A percentile compares a stretch with the other conserved stretches of the same genome.
Evolutionary conservation across 2,113 vertebrate species (phyloP).

Genomic region (Ailuropoda melanoleuca): DNA sequence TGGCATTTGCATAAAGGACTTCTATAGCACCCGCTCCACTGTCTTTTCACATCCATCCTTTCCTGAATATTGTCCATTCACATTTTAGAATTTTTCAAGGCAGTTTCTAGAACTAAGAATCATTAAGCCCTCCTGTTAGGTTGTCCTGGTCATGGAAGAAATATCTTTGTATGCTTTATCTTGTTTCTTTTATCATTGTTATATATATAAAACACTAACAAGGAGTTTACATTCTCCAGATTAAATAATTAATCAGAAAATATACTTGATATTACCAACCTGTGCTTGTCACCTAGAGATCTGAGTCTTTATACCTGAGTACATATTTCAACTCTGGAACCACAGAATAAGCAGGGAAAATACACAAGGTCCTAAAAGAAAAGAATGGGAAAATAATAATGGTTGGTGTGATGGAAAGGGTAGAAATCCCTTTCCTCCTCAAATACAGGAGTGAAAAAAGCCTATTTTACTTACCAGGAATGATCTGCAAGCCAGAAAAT

Average conservation of each 20-base stretch:
- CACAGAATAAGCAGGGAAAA: not conserved
- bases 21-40: not conserved
- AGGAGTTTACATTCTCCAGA: not conserved
- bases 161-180: not conserved
- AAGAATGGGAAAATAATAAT: not conserved
- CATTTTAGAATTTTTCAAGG: not conserved
- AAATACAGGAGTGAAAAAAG: not conserved
- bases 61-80: not conserved
- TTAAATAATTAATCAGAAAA: not conserved
- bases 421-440: not conserved
- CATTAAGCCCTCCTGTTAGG: not conserved
- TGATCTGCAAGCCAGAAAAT: not conserved
- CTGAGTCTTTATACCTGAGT: not conserved
- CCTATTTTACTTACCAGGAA: not conserved
- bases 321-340: not conserved
- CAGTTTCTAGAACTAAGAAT: not conserved
- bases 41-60: not conserved
- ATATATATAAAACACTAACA: not conserved
- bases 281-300: not conserved
- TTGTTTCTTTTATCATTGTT: not conserved
- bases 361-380: not conserved
- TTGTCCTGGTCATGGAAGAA: not conserved
- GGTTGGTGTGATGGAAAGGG: not conserved
- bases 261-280: not conserved
- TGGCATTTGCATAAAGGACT: not conserved